Conservation (phyloP, 2,113 vertebrate genomes). For the Nothoprocta pentlandii region DNA sequence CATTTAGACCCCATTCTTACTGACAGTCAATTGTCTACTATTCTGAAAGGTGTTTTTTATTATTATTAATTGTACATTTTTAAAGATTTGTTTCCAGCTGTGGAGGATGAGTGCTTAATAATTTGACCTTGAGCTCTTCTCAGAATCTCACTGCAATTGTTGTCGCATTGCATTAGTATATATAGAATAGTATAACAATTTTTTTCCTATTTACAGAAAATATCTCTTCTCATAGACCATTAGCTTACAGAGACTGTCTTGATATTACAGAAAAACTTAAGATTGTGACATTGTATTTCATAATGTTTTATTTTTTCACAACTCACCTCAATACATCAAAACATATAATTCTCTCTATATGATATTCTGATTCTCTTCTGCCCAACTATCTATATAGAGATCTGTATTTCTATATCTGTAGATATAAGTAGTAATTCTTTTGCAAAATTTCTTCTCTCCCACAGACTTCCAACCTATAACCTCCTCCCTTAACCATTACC, state of each 20-base stretch:
- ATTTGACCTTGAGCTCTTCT: not conserved
- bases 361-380: not conserved
- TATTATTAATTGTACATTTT: not conserved
- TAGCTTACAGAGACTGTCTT: not conserved
- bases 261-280: not conserved
- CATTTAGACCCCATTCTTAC: fast-evolving
- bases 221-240: not conserved
- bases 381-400: not conserved
- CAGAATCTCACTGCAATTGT: not conserved
- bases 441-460: not conserved
- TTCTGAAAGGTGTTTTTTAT: not conserved
- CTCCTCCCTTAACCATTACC: fast-evolving
- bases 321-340: not conserved
- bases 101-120: not conserved
- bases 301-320: not conserved
- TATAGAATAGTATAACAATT: not conserved
- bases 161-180: not conserved
- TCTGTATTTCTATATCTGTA: no score
- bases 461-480: not conserved
- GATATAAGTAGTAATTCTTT: not conserved
- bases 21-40: not conserved
- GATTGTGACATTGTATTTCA: not conserved
- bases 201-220: not conserved
- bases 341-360: not conserved
- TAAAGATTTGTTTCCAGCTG: not conserved